These are phyloP conservation scores for Cheirogaleus major DNA, from an alignment of 2,797 vertebrate species.

Conservation along the genomic window DNA sequence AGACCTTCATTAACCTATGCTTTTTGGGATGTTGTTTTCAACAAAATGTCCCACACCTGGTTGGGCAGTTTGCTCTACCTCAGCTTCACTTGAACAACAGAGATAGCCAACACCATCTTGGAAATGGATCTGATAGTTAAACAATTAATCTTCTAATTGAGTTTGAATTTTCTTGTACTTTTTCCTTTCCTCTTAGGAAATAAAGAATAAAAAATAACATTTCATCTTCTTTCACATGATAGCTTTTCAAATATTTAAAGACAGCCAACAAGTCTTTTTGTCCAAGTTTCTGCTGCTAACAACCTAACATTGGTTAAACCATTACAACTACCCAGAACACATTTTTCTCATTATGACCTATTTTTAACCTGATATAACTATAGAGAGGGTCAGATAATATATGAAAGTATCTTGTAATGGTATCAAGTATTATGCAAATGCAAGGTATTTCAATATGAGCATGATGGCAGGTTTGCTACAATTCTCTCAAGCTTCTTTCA, in stretches of 20 bases:
- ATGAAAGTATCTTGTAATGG: neutral
- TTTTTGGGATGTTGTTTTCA: neutral
- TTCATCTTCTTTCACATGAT: neutral
- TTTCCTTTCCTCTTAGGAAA: neutral
- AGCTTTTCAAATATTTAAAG: conserved; percentile 18
- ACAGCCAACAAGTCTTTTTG: neutral
- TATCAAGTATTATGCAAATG: neutral
- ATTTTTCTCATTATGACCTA: neutral
- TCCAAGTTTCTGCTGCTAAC: neutral
- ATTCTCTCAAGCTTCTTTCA: neutral
- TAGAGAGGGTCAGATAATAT: neutral
- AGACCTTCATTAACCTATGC: neutral
- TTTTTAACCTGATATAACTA: neutral
- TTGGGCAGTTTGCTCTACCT: neutral
- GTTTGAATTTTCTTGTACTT: neutral
- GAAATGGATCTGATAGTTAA: neutral
- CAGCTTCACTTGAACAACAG: neutral
- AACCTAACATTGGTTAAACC: neutral
- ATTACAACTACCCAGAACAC: neutral
- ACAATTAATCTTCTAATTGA: neutral
- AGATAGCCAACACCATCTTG: neutral
- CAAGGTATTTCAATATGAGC: neutral
- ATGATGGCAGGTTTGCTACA: neutral
- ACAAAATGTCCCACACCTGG: neutral
- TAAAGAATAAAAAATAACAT: conserved; percentile 24